Evolutionary conservation across 2,888 invertebrate genomes (phyloP), one percentile per base, ranked within the genome.

Genomic region (Prosopocoilus inquinatus): DNA sequence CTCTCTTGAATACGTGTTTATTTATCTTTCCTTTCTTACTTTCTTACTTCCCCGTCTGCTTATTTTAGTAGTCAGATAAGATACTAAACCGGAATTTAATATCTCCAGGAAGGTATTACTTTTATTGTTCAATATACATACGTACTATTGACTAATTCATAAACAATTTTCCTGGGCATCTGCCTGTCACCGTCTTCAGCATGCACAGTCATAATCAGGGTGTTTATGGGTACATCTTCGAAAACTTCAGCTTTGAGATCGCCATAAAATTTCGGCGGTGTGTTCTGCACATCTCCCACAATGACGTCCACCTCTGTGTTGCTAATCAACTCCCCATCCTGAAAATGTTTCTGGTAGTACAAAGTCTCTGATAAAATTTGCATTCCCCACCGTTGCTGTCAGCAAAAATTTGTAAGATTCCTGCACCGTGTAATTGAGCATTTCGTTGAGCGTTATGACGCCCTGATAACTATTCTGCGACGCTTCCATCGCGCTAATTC

Each of bases 181-280:
- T 92, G 94, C 9, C 88, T 80, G 67, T 95, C 94, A 0, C 92
- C 93, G 72, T 94, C 94, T 43, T 89, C 80, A 0, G 94, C 94
- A 70, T 86, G 86, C 8, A 93, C 81, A 0, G 86, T 88, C 76
- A 94, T 84, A 0, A 91, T 89, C 39, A 90, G 76, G 0, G 90
- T 89, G 9, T 92, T 93, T 36, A 94, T 91, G 0, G 90, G 86
- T 53, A 89, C 90, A 68, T 93, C 90, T 73, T 94, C 94, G 16
- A 84, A 81, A 33, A 94, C 82, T 16, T 92, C 86, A 0, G 89
- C 90, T 9, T 88, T 87, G 51, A 93, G 79, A 0, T 91, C 85
- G 0, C 91, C 91, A 45, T 86, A 84, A 78, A 94, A 94, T 51
- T 88, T 84, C 0, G 94, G 94, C 0, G 94, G 91, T 1, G 87